These are phyloP conservation scores for Paracentrotus lividus DNA, from an alignment of 53 echinoderm and acorn worm species.

Conservation along the genomic window DNA sequence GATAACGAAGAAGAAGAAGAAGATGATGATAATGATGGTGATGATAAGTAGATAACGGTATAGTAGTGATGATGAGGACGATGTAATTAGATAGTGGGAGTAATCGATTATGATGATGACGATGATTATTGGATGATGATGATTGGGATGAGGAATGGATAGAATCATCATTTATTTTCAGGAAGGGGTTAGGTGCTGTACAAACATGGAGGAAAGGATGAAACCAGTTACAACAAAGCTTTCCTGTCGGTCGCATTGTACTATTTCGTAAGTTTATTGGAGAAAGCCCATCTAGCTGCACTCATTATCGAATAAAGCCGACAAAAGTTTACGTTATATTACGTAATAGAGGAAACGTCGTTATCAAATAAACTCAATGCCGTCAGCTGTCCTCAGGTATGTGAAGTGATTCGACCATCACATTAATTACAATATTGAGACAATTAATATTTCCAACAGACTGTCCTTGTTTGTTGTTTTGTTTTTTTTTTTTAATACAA, in stretches of 20 bases:
- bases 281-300: background rate
- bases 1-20: background rate
- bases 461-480: no score
- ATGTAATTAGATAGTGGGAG: background rate
- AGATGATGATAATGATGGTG: background rate
- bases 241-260: background rate
- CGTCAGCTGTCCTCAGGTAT: conserved; percentile 6
- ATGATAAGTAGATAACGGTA: background rate
- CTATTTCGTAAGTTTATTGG: background rate
- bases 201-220: background rate
- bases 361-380: conserved; percentile 25
- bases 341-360: background rate
- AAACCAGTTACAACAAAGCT: background rate
- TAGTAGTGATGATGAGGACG: background rate
- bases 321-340: conserved; percentile 23
- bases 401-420: background rate
- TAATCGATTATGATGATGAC: background rate
- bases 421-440: background rate
- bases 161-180: background rate
- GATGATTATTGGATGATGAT: background rate
- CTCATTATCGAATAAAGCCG: background rate
- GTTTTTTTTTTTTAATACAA: no score
- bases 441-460: no score
- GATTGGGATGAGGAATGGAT: background rate
- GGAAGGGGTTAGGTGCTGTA: background rate